Evolutionary conservation across 1,140 invertebrate species (phyloP).

Genomic region (Drosophila pandora): DNA sequence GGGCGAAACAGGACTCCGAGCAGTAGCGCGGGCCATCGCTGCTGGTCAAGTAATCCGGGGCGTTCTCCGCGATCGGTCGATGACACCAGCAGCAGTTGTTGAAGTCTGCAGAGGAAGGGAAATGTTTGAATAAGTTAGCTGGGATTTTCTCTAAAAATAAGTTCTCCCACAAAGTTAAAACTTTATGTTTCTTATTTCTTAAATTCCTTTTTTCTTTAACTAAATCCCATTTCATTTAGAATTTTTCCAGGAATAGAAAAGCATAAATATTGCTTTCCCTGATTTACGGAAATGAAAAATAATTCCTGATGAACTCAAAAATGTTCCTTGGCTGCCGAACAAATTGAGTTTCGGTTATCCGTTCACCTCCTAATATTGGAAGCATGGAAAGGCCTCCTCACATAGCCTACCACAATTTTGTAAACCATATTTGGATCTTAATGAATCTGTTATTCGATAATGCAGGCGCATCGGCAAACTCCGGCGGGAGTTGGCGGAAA

Average conservation of each 20-base stretch:
- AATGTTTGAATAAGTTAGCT: background rate
- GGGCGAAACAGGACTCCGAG: slow-evolving; percentile 94
- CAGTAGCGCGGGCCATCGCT: slow-evolving; percentile 88
- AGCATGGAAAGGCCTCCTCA: background rate
- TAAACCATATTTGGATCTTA: slow-evolving; percentile 71
- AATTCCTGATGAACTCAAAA: slow-evolving; percentile 4
- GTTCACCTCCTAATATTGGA: slow-evolving; percentile 17
- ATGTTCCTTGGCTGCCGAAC: slow-evolving; percentile 17
- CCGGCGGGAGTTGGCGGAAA: slow-evolving; percentile 49
- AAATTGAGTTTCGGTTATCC: slow-evolving; percentile 29
- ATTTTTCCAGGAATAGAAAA: background rate
- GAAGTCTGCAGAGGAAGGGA: slow-evolving; percentile 48
- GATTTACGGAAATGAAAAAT: slow-evolving; percentile 8
- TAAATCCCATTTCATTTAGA: background rate
- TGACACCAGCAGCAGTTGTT: slow-evolving; percentile 86
- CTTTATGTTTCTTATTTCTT: background rate
- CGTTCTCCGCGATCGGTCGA: slow-evolving; percentile 85
- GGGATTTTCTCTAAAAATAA: too few species aligned
- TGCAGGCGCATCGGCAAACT: slow-evolving; percentile 60
- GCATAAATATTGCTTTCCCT: background rate
- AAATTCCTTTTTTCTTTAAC: background rate
- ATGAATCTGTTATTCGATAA: slow-evolving; percentile 79
- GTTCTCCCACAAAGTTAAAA: too few species aligned
- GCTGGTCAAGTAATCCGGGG: slow-evolving; percentile 85
- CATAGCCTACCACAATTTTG: slow-evolving; percentile 42